Percentiles rank a stretch among this genome's conserved stretches.
phyloP scores from a whole-genome alignment of 2,113 vertebrate genomes.

The Lepus americanus region DNA sequence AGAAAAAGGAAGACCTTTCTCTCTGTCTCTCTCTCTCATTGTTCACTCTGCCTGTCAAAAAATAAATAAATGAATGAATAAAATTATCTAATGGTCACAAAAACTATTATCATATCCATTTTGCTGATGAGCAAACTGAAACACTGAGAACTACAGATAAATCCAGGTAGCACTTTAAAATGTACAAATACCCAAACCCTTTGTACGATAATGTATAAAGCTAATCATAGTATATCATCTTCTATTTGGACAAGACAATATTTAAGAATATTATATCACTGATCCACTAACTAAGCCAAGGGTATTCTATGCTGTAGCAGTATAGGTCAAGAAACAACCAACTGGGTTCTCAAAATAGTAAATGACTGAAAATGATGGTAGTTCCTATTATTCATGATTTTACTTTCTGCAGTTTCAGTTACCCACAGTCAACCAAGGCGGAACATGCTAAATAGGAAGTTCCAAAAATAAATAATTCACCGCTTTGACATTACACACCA shows the following conservation, averaged over 20 bases:
- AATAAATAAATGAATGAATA: too few species aligned
- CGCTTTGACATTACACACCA: not conserved
- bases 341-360: slow-evolving; percentile 41
- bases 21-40: too few species aligned
- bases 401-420: not conserved
- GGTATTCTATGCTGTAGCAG: not conserved
- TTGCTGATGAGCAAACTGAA: not conserved
- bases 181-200: not conserved
- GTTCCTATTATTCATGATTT: not conserved
- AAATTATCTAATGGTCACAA: not conserved
- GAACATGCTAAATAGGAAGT: slow-evolving; percentile 20
- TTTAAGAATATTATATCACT: slow-evolving; percentile 16
- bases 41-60: too few species aligned
- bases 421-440: too few species aligned
- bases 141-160: not conserved
- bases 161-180: slow-evolving; percentile 13
- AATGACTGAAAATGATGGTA: slow-evolving; percentile 39
- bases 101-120: slow-evolving; percentile 18
- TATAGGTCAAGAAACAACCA: slow-evolving; percentile 47
- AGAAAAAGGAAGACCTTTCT: too few species aligned
- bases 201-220: slow-evolving; percentile 31
- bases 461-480: not conserved
- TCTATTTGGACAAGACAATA: not conserved
- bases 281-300: slow-evolving; percentile 55
- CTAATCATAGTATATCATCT: not conserved